These are phyloP conservation scores for Pseudomugil gertrudae DNA, from an alignment of 2,797 vertebrate genomes.

Conservation along the genomic window DNA sequence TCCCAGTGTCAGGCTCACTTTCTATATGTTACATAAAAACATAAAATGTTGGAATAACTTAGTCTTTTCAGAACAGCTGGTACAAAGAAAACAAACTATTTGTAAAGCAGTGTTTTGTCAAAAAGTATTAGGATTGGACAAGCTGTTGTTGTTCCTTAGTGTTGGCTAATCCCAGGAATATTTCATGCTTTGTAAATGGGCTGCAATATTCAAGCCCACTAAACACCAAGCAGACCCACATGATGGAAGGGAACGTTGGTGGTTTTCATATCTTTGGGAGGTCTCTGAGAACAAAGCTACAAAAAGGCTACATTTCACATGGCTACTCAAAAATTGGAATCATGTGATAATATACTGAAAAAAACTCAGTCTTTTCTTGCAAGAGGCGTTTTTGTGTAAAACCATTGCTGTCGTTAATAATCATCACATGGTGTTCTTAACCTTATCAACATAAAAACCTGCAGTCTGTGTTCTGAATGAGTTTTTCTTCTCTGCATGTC, in stretches of 20 bases:
- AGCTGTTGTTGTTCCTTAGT: conserved; percentile 16
- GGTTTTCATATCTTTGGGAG: conserved; percentile 19
- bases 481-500: not conserved
- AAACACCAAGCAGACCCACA: not conserved
- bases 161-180: conserved; percentile 4
- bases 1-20: not conserved
- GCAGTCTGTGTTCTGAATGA: not conserved
- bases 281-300: conserved; percentile 1
- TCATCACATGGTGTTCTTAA: conserved; percentile 13
- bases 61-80: conserved; percentile 7
- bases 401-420: not conserved
- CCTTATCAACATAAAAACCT: not conserved
- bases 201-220: not conserved
- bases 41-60: not conserved
- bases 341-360: not conserved
- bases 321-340: not conserved
- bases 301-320: not conserved
- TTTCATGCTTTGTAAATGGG: conserved; percentile 33
- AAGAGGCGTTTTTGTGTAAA: conserved; percentile 1
- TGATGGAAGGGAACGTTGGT: not conserved
- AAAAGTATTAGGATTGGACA: conserved; percentile 10
- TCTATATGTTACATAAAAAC: not conserved
- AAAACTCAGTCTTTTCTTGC: not conserved
- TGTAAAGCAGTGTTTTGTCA: conserved; percentile 8
- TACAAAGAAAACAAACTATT: conserved; percentile 1